phyloP scores from a whole-genome alignment of 2,797 vertebrate genomes.

The Crenichthys baileyi region DNA sequence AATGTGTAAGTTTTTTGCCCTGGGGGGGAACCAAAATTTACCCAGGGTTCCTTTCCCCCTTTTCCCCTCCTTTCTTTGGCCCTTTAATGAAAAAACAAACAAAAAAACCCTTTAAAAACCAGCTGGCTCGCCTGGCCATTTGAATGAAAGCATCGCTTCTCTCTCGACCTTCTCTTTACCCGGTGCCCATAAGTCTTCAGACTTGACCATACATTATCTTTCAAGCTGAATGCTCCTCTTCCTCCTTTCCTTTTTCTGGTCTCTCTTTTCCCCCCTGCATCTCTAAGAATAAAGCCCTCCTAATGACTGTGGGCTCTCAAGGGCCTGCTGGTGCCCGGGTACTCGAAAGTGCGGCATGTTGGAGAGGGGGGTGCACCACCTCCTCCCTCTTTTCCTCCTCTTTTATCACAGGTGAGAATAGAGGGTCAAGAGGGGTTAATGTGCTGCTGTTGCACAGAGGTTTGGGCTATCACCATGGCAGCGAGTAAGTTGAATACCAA shows the following conservation, averaged over 20 bases:
- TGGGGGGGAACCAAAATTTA: too few species aligned
- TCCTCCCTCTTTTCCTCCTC: constrained; percentile 74
- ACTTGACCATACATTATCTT: constrained; percentile 77
- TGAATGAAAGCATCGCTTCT: constrained; percentile 62
- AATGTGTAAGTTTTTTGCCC: too few species aligned
- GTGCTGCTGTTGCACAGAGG: constrained; percentile 81
- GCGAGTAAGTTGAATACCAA: constrained; percentile 66
- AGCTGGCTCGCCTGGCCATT: constrained; percentile 68
- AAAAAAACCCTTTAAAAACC: constrained; percentile 77
- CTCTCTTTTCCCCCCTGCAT: constrained; percentile 47
- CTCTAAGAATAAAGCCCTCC: constrained; percentile 83
- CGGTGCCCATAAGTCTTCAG: constrained; percentile 70
- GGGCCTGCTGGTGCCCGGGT: constrained; percentile 83
- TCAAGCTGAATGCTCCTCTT: constrained; percentile 68
- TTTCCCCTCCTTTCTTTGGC: constrained; percentile 66
- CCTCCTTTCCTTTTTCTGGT: constrained; percentile 60
- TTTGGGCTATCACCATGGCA: constrained; percentile 80
- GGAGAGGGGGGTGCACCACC: constrained; percentile 66
- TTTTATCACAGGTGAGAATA: constrained; percentile 89
- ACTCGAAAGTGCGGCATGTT: constrained; percentile 73
- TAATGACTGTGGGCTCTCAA: constrained; percentile 81
- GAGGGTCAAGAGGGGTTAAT: constrained; percentile 88
- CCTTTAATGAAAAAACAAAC: constrained; percentile 74
- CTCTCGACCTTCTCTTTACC: constrained; percentile 70
- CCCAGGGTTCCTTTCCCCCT: too few species aligned